Evolutionary conservation across 2,888 invertebrate species (phyloP).

Genomic region (Folsomia candida): DNA sequence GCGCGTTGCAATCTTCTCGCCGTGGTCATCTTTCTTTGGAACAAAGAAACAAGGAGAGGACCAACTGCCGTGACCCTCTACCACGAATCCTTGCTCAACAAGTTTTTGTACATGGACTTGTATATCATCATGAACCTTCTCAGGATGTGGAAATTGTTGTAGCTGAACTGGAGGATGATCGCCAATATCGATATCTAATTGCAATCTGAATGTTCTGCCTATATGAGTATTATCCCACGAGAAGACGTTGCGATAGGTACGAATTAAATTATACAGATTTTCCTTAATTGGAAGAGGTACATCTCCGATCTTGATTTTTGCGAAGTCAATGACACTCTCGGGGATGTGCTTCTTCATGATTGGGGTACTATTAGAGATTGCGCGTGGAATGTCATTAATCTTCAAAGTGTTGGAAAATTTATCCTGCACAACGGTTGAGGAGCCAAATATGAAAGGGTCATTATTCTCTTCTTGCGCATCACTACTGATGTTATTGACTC

Average conservation of each 20-base stretch:
- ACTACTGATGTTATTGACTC: no score
- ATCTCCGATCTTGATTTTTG: not conserved
- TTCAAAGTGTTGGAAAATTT: no score
- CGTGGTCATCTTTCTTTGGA: no score
- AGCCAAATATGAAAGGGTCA: no score
- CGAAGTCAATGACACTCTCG: not conserved
- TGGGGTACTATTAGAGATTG: no score
- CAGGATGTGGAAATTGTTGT: slow-evolving; percentile 1
- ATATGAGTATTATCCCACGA: not conserved
- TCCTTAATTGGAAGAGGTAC: not conserved
- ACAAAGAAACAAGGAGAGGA: not conserved
- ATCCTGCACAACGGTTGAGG: no score
- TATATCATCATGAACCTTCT: not conserved
- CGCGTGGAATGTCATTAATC: no score
- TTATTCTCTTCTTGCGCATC: no score
- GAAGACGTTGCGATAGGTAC: not conserved
- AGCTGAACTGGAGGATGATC: not conserved
- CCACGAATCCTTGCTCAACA: not conserved
- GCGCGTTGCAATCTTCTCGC: not conserved
- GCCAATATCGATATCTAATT: slow-evolving; percentile 2
- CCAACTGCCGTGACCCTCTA: not conserved
- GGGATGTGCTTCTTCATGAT: no score
- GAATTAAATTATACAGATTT: not conserved
- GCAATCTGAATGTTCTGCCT: not conserved
- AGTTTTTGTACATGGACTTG: not conserved